Conservation (phyloP, 2,888 invertebrate species). For the Parnassius mnemosyne region DNA sequence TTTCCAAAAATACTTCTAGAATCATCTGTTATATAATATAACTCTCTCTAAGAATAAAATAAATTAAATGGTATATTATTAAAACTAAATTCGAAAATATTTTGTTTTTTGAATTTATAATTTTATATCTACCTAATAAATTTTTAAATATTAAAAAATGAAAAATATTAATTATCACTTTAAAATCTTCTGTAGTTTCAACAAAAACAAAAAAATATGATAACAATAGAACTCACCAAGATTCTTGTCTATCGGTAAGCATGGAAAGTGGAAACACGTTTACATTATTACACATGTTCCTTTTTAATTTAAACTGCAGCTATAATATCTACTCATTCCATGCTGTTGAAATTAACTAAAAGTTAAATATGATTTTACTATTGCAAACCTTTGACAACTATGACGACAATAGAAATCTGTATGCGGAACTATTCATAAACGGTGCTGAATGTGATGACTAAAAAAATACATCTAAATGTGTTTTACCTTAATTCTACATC, state of each 20-base stretch:
- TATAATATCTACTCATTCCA: conserved; percentile 1
- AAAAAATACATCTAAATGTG: not conserved
- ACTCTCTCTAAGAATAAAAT: no score
- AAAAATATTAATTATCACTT: no score
- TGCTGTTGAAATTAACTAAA: not conserved
- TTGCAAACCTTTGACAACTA: no score
- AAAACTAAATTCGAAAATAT: no score
- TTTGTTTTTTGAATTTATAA: no score
- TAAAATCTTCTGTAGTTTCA: not conserved
- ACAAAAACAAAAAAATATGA: conserved; percentile 9
- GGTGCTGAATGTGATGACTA: not conserved
- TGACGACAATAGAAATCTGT: no score
- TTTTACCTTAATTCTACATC: conserved; percentile 5
- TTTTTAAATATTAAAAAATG: no score
- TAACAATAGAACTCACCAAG: conserved; percentile 63
- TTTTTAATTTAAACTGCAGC: conserved; percentile 19
- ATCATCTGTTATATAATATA: no score
- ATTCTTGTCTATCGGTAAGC: conserved; percentile 74
- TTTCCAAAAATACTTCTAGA: no score
- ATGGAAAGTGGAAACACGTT: conserved; percentile 59
- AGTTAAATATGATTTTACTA: no score
- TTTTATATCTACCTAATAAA: no score
- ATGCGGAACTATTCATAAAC: not conserved
- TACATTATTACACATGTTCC: conserved; percentile 28
- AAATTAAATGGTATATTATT: no score